Conservation (phyloP, 2,113 vertebrate species). For the Cottus gobio region DNA sequence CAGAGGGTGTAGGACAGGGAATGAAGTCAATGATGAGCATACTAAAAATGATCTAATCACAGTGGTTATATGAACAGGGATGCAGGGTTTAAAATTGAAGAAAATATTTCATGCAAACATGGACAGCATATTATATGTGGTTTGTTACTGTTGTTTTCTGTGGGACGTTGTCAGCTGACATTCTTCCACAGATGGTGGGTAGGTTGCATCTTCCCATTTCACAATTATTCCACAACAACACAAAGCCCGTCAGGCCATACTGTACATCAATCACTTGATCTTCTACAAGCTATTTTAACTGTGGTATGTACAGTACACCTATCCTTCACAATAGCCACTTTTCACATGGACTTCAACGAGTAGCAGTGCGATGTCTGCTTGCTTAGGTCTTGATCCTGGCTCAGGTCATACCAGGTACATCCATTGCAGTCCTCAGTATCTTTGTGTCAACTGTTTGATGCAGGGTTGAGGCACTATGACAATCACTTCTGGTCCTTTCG, state of each 20-base stretch:
- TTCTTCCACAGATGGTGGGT: constrained; percentile 70
- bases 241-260: constrained; percentile 19
- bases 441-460: not conserved
- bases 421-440: not conserved
- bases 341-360: not conserved
- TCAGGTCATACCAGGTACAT: not conserved
- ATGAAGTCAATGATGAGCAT: not conserved
- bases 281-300: constrained; percentile 4
- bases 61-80: not conserved
- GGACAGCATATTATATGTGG: constrained; percentile 20
- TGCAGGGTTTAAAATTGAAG: constrained; percentile 3
- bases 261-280: constrained; percentile 40
- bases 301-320: not conserved
- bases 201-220: constrained; percentile 61
- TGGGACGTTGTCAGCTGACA: constrained; percentile 62
- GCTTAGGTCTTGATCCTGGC: not conserved
- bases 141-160: constrained; percentile 43
- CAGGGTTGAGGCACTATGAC: not conserved
- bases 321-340: not conserved
- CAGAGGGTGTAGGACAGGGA: not conserved
- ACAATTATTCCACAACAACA: constrained; percentile 63
- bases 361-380: not conserved
- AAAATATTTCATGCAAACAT: constrained; percentile 12
- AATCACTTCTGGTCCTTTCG: not conserved
- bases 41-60: constrained; percentile 7